Evolutionary conservation across 2,888 invertebrate species (phyloP).

Genomic region (Epistrophe grossulariae): DNA sequence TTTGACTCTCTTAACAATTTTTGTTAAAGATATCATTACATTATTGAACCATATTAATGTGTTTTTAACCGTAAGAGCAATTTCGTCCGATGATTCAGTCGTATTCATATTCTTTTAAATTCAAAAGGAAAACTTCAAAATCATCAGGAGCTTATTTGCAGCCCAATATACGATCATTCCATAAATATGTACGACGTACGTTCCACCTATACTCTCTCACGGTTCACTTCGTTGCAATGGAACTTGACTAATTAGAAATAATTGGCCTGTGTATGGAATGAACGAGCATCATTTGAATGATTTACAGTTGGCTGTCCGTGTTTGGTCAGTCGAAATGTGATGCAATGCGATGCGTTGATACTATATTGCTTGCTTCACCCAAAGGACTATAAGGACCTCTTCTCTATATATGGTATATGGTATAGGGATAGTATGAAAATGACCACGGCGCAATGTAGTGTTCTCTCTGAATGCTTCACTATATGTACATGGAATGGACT

Average conservation of each 20-base stretch:
- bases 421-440: constrained; percentile 22
- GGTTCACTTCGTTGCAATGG: constrained; percentile 57
- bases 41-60: no score
- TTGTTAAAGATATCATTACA: no score
- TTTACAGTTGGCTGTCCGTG: constrained; percentile 64
- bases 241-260: constrained; percentile 73
- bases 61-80: no score
- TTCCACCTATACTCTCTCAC: constrained; percentile 17
- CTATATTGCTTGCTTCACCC: constrained; percentile 26
- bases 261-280: constrained; percentile 57
- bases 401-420: not conserved
- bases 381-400: constrained; percentile 44
- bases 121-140: no score
- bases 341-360: constrained; percentile 28
- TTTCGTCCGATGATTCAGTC: no score
- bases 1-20: no score
- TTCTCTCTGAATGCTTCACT: not conserved
- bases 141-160: not conserved
- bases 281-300: constrained; percentile 70
- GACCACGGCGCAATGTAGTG: constrained; percentile 1
- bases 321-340: constrained; percentile 64
- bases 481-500: not conserved
- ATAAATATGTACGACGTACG: not conserved
- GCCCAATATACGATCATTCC: not conserved
- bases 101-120: no score